Evolutionary conservation across 1,140 invertebrate species (phyloP).

Genomic region (Musca vetustissima): DNA sequence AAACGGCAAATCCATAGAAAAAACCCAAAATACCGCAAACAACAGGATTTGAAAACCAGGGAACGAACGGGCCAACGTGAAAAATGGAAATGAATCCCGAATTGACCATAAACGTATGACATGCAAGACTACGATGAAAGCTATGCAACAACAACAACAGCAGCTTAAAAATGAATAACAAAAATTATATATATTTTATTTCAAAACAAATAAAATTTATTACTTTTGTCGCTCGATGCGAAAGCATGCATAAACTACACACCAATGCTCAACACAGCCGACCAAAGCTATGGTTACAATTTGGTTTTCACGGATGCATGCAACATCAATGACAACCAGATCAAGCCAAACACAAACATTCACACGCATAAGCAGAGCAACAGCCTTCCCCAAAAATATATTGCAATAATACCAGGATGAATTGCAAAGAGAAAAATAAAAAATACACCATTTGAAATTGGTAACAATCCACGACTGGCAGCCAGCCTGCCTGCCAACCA

Average conservation of each 20-base stretch:
- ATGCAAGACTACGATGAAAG: neutral
- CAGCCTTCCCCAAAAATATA: neutral
- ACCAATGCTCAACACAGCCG: too few species aligned
- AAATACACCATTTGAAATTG: neutral
- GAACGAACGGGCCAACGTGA: too few species aligned
- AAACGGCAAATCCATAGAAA: too few species aligned
- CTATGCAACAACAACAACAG: too few species aligned
- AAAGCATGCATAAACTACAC: slow-evolving; percentile 12
- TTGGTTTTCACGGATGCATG: neutral
- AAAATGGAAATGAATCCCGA: too few species aligned
- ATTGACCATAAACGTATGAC: neutral
- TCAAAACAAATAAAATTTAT: slow-evolving; percentile 18
- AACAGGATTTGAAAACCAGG: too few species aligned
- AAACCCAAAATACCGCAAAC: too few species aligned
- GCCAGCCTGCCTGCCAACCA: too few species aligned
- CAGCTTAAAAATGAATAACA: too few species aligned
- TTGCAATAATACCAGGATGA: neutral
- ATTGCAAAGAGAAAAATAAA: too few species aligned
- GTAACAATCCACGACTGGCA: too few species aligned
- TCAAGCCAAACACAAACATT: neutral
- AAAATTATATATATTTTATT: slow-evolving; percentile 6
- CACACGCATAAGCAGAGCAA: too few species aligned
- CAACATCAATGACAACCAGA: slow-evolving; percentile 19
- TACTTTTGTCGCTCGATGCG: slow-evolving; percentile 19
- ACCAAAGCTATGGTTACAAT: neutral